Conservation (phyloP, 2,113 vertebrate genomes). For the Nannobrachium achirus region DNA sequence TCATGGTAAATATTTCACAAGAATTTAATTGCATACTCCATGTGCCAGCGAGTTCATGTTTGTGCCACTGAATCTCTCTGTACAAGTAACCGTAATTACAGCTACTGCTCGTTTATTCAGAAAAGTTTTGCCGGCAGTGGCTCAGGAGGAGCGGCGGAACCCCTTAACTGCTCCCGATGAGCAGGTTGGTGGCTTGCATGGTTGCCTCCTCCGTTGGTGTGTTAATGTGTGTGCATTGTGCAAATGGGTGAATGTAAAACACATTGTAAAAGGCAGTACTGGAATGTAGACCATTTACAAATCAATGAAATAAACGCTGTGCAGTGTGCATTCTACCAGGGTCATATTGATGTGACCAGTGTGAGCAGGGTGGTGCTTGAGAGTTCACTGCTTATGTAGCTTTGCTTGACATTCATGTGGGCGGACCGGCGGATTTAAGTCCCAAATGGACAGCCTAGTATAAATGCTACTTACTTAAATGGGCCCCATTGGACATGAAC, state of each 20-base stretch:
- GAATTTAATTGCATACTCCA: background rate
- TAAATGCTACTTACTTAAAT: slow-evolving; percentile 18
- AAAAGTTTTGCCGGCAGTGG: too few species aligned
- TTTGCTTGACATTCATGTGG: background rate
- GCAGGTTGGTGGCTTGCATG: too few species aligned
- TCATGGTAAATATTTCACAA: background rate
- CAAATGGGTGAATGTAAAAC: too few species aligned
- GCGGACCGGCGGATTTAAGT: slow-evolving; percentile 9
- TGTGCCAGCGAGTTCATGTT: slow-evolving; percentile 15
- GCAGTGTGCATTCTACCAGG: background rate
- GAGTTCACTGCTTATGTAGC: background rate
- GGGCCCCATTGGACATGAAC: slow-evolving; percentile 24
- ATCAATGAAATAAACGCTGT: slow-evolving; percentile 6
- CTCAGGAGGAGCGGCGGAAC: too few species aligned
- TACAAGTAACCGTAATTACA: slow-evolving; percentile 15
- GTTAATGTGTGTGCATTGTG: too few species aligned
- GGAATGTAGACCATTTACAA: too few species aligned
- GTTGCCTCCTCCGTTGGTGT: too few species aligned
- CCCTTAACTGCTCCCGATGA: too few species aligned
- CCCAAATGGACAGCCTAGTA: slow-evolving; percentile 1
- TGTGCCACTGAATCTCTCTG: background rate
- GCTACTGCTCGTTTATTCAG: background rate
- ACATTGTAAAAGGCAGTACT: too few species aligned
- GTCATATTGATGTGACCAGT: background rate
- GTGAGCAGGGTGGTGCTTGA: slow-evolving; percentile 5